Evolutionary conservation across 2,113 vertebrate species (phyloP), one percentile per base, ranked within the genome.

Genomic region (Aphyosemion australe): DNA sequence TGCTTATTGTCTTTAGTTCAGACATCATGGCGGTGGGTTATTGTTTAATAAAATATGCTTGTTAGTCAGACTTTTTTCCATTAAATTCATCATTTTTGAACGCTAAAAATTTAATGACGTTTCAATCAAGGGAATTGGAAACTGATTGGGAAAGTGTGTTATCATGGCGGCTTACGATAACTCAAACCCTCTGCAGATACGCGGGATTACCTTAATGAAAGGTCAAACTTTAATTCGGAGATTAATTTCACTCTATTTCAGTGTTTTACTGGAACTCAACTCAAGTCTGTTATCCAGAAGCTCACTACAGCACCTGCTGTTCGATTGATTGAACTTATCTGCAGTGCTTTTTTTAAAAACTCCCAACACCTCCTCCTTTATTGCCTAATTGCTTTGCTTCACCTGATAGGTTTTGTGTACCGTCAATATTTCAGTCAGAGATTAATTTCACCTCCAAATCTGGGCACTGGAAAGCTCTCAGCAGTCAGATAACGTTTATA

Each of bases 351-450:
- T 53, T 64, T 56, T 56, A 34, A 18, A 12, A 42, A 13, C 32
- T 13, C 14, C 26, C 55, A n/a, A 53, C 65, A 58, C 59, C 82
- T 66, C 56, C 48, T 65, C 67, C 34, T 56, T 74, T 76, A 76
- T 80, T 83, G 84, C 82, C 79, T 71, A 82, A 87, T 85, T 84
- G 79, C 82, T 83, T 83, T 61, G 57, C 83, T 76, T 72, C 75
- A 53, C 71, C 84, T 82, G 84, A 86, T 85, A 67, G 65, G 54
- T 74, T 78, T 61, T 76, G 76, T 69, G 59, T 74, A 76, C 64
- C 65, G 46, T 91, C 88, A 81, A 91, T 91, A 87, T 90, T 88
- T 86, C 79, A 87, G 86, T 84, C 88, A 76, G 87, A 89, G 90
- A 91, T 91, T 91, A 89, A 91, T 92, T 91, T 90, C 84, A 78